Base-by-base conservation (phyloP, 2,888 invertebrate species). In the Chymomyza procnemis region DNA sequence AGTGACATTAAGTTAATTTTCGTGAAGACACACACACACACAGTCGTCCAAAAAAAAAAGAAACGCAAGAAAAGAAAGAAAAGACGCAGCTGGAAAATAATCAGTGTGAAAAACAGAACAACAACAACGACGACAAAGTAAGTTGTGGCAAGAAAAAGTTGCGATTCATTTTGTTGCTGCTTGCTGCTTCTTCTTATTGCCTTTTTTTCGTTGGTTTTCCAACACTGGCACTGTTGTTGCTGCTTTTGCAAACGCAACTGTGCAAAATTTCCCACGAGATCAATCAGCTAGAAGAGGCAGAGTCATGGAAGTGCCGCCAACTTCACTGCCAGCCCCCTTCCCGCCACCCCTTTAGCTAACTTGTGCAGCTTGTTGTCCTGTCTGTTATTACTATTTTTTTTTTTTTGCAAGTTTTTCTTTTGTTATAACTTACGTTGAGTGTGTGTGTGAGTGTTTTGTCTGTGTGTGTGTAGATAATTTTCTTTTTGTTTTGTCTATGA, bases 1-100 rank as follows among this genome's bases (percentile, higher is more conserved):
- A 88, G 89, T 89, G 88, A 88, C 88, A 88, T 88, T 88, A 88
- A 88, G 88, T 88, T 88, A 88, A 88, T 88, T 88, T 88, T 88
- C 88, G 78, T 84, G 79, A 79, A 65, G 67, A 61, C 46, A 52
- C 57, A 78, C 59, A 3, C 12, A 65, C 65, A 61, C 46, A 52
- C 57, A 78, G 57, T 9, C 12, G 73, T 66, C 69, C 61, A 78
- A 67, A 75, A 78, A 73, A 67, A 66, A 64, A 57, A 46, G 66
- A 75, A 54, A 57, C n/a, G n/a, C n/a, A n/a, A 58, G 68, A 69
- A 66, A 34, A 71, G 54, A 64, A 62, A 12, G 48, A 63, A 54
- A 64, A 34, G 48, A 66, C 46, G 69, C 63, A 69, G 68, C 68
- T 65, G 68, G 59, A 72, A 71, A 61, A 77, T 73, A 75, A 65